These are phyloP conservation scores for Panorpa germanica DNA, from an alignment of 2,888 invertebrate genomes.

Conservation along the genomic window DNA sequence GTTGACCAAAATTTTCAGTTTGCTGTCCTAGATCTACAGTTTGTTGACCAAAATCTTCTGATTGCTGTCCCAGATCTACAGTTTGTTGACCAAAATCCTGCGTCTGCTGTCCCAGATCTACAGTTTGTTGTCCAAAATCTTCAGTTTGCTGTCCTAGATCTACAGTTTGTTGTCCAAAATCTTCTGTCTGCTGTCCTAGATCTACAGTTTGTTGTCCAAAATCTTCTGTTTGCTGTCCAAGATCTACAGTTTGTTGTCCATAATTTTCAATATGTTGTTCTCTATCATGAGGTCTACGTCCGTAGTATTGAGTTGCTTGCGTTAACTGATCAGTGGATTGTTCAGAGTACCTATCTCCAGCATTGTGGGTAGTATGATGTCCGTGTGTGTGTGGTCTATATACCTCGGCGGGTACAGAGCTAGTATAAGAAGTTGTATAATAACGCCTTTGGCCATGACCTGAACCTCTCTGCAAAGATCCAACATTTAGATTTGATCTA, in stretches of 20 bases:
- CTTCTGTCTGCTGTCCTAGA: constrained; percentile 14
- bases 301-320: too few relatives aligned
- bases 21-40: constrained; percentile 14
- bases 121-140: too few relatives aligned
- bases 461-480: too few relatives aligned
- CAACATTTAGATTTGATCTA: too few relatives aligned
- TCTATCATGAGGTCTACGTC: too few relatives aligned
- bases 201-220: constrained; percentile 13
- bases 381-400: too few relatives aligned
- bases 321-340: too few relatives aligned
- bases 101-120: constrained; percentile 15
- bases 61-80: constrained; percentile 17
- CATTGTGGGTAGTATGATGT: too few relatives aligned
- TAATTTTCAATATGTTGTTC: constrained; percentile 11
- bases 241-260: constrained; percentile 15
- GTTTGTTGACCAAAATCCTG: constrained; percentile 16
- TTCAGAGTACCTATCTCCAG: too few relatives aligned
- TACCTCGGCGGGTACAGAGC: too few relatives aligned
- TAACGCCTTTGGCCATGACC: too few relatives aligned
- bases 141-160: constrained; percentile 15
- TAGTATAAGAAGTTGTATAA: too few relatives aligned
- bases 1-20: constrained; percentile 13
- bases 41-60: constrained; percentile 9
- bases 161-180: constrained; percentile 15
- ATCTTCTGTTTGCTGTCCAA: constrained; percentile 17